A percentile compares a stretch with the other conserved stretches of the same genome.
Conservation (phyloP, 1,140 invertebrate species). For the Tetragonula clypearis region DNA sequence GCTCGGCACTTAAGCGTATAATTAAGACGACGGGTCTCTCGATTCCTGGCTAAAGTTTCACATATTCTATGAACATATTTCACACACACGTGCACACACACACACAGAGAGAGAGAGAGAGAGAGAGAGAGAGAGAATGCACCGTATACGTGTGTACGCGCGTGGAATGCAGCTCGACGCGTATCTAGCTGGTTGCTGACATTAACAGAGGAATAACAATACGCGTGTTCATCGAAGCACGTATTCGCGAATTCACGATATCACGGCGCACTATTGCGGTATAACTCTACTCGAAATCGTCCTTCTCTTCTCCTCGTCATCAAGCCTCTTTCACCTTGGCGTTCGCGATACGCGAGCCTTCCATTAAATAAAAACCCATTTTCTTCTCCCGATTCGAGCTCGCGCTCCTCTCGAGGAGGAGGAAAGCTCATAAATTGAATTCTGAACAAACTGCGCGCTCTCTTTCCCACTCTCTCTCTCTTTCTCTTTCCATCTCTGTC, state of each 20-base stretch:
- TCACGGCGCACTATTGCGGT: not conserved
- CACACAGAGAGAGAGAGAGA: not conserved
- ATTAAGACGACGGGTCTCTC: constrained; percentile 11
- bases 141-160: not conserved
- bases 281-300: not conserved
- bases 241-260: not conserved
- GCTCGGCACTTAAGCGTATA: not conserved
- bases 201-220: constrained; percentile 25
- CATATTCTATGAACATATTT: not conserved
- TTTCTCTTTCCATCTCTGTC: not conserved
- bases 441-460: not conserved
- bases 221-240: not conserved
- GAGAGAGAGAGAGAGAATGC: not conserved
- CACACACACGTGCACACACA: no score
- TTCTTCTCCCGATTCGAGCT: not conserved
- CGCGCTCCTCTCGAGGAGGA: not conserved
- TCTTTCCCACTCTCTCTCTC: not conserved
- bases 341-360: constrained; percentile 1
- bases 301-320: not conserved
- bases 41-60: not conserved
- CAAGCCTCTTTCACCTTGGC: not conserved
- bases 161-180: not conserved
- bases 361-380: constrained; percentile 44
- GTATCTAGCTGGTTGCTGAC: not conserved
- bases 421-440: constrained; percentile 41